These are phyloP conservation scores for Paralvinella palmiformis DNA, from an alignment of 1,140 invertebrate species.

Conservation along the genomic window DNA sequence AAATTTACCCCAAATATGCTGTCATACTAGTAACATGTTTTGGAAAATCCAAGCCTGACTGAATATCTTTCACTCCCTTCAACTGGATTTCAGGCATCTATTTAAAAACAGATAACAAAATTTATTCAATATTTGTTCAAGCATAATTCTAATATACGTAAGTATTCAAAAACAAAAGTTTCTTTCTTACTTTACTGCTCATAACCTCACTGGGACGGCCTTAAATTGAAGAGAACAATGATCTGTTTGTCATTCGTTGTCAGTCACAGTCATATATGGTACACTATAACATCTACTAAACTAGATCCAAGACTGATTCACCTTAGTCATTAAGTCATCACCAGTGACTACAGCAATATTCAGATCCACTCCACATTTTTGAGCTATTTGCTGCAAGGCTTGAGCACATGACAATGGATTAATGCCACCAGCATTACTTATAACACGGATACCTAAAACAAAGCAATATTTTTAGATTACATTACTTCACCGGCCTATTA, in stretches of 20 bases:
- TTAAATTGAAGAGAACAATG: too few species aligned
- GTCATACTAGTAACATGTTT: slow-evolving; percentile 51
- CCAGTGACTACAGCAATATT: slow-evolving; percentile 53
- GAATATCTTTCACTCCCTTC: slow-evolving; percentile 39
- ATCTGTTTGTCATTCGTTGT: too few species aligned
- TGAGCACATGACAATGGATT: slow-evolving; percentile 53
- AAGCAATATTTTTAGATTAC: too few species aligned
- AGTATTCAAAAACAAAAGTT: slow-evolving; percentile 12
- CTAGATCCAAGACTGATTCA: slow-evolving; percentile 14
- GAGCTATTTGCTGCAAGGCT: slow-evolving; percentile 44
- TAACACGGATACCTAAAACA: slow-evolving; percentile 50
- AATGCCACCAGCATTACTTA: slow-evolving; percentile 57
- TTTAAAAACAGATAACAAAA: too few species aligned
- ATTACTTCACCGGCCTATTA: background rate
- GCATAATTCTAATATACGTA: too few species aligned
- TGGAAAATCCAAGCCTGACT: slow-evolving; percentile 41
- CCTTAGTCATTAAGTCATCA: slow-evolving; percentile 50
- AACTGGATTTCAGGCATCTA: slow-evolving; percentile 29
- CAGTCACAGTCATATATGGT: too few species aligned
- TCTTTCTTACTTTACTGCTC: background rate
- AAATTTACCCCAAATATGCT: slow-evolving; percentile 54
- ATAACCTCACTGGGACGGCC: too few species aligned
- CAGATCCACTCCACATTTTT: slow-evolving; percentile 44
- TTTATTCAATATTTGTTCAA: too few species aligned
- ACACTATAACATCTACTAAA: background rate